phyloP scores from a whole-genome alignment of 2,888 invertebrate genomes.

The Aelia acuminata region DNA sequence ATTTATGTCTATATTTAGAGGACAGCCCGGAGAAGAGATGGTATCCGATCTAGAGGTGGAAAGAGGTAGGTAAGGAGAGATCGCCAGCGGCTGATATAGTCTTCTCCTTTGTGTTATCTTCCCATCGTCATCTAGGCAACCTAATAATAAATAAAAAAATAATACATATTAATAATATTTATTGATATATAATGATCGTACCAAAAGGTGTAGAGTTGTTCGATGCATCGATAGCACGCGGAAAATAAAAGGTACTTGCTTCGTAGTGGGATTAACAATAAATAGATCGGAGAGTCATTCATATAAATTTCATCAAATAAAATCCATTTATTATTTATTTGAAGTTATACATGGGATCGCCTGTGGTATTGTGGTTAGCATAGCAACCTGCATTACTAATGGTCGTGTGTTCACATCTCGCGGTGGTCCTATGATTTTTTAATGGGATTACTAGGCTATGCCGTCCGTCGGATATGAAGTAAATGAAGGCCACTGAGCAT shows the following conservation, averaged over 20 bases:
- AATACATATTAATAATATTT: neutral
- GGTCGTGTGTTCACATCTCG: too few relatives aligned
- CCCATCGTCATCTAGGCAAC: constrained; percentile 5
- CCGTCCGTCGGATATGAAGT: too few relatives aligned
- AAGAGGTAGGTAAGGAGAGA: neutral
- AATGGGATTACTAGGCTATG: too few relatives aligned
- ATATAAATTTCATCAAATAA: too few relatives aligned
- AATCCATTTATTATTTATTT: too few relatives aligned
- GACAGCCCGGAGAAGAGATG: neutral
- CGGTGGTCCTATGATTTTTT: too few relatives aligned
- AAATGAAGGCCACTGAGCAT: too few relatives aligned
- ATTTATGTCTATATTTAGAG: constrained; percentile 41
- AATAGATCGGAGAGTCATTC: neutral
- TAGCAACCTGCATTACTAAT: too few relatives aligned
- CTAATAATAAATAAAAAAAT: neutral
- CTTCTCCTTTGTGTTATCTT: neutral
- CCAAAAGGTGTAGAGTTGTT: neutral
- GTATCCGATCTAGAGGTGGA: neutral
- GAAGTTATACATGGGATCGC: too few relatives aligned
- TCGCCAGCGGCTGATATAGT: neutral
- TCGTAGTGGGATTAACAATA: neutral
- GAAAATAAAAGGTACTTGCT: neutral
- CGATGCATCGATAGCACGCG: neutral
- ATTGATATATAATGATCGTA: neutral
- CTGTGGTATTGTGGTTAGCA: too few relatives aligned